Conservation (phyloP, 2,888 invertebrate genomes). For the Xanthia icteritia region DNA sequence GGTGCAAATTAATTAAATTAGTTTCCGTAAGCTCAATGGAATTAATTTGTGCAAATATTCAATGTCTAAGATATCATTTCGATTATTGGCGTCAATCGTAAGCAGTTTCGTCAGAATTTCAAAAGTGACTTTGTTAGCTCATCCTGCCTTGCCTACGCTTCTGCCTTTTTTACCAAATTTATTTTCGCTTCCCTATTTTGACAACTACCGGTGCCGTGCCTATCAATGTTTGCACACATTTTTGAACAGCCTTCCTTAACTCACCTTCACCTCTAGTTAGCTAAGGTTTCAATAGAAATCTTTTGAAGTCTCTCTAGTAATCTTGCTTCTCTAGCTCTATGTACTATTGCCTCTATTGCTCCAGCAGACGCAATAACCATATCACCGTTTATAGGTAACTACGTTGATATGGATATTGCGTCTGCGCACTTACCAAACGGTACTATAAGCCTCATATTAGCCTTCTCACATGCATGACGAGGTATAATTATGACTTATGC, state of each 20-base stretch:
- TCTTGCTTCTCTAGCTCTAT: not conserved
- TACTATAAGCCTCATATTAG: constrained; percentile 68
- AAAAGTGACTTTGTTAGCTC: not conserved
- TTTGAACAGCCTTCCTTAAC: not conserved
- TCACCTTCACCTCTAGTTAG: not conserved
- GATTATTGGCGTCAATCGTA: not conserved
- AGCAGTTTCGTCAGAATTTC: too few relatives aligned
- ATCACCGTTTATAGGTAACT: constrained; percentile 21
- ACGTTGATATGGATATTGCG: not conserved
- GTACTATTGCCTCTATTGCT: not conserved
- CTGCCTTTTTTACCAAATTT: not conserved
- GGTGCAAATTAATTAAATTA: constrained; percentile 26
- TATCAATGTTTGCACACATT: not conserved
- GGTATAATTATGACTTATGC: constrained; percentile 72
- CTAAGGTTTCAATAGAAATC: not conserved
- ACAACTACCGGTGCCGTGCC: too few relatives aligned
- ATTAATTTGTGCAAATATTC: not conserved
- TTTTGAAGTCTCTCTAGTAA: not conserved
- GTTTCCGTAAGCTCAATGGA: constrained; percentile 13
- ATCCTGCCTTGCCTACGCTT: not conserved
- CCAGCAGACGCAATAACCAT: constrained; percentile 39
- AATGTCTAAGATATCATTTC: constrained; percentile 2
- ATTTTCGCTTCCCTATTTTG: not conserved
- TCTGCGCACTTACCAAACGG: constrained; percentile 53
- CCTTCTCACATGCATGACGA: constrained; percentile 69